Percentiles rank a stretch among this genome's conserved stretches.
phyloP scores from a whole-genome alignment of 2,113 vertebrate genomes.

The Hippocampus abdominalis region DNA sequence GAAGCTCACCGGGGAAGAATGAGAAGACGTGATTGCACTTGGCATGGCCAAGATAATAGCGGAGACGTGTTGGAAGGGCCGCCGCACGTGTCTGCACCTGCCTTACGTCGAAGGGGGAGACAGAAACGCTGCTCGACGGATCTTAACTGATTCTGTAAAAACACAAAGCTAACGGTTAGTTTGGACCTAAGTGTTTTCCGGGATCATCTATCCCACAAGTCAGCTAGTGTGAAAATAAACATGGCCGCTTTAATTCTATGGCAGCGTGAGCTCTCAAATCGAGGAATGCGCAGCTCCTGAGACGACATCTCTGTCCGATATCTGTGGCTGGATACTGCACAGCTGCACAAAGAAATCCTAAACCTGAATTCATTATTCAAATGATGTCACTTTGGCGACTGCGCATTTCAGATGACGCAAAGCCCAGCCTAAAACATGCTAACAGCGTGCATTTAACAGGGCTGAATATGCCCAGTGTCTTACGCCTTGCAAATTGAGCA shows the following conservation, averaged over 20 bases:
- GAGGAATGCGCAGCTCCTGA: constrained; percentile 53
- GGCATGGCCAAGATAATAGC: constrained; percentile 56
- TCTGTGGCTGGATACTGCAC: constrained; percentile 43
- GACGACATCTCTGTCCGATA: constrained; percentile 42
- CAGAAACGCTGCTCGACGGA: constrained; percentile 39
- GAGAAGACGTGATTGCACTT: constrained; percentile 59
- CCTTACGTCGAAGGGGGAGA: constrained; percentile 39
- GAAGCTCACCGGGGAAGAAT: constrained; percentile 55
- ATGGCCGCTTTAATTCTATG: constrained; percentile 49
- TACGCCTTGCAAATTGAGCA: background rate
- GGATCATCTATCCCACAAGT: constrained; percentile 41
- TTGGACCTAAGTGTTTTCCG: constrained; percentile 38
- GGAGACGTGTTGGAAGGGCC: constrained; percentile 37
- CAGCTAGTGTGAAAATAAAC: constrained; percentile 54
- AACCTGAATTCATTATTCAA: constrained; percentile 50
- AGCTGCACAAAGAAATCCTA: constrained; percentile 64
- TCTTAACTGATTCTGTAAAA: constrained; percentile 30
- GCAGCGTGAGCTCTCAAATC: constrained; percentile 47
- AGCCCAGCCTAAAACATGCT: constrained; percentile 13
- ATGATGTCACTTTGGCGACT: constrained; percentile 46
- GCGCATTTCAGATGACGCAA: constrained; percentile 33
- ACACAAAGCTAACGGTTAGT: constrained; percentile 30
- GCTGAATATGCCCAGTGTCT: background rate
- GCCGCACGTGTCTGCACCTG: constrained; percentile 52
- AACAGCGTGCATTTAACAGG: background rate